Conservation (phyloP, 1,140 invertebrate genomes). For the Brachionus calyciflorus region DNA sequence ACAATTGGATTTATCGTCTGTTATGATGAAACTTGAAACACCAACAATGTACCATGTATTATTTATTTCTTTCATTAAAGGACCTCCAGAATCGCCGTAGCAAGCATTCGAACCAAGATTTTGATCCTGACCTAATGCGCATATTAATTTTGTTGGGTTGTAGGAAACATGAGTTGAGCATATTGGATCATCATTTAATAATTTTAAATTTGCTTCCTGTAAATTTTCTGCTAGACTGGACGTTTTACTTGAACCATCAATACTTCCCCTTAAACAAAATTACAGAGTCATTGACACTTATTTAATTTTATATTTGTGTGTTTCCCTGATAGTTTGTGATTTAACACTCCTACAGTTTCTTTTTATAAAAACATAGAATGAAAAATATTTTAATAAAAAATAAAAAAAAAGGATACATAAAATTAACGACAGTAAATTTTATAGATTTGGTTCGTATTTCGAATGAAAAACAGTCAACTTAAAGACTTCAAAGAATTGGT, state of each 20-base stretch:
- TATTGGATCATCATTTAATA: not conserved
- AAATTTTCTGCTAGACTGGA: not conserved
- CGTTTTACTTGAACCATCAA: not conserved
- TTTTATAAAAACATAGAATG: too few relatives aligned
- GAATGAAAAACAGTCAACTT: too few relatives aligned
- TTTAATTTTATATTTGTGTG: too few relatives aligned
- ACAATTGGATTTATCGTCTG: not conserved
- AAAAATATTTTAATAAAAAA: too few relatives aligned
- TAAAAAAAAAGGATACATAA: too few relatives aligned
- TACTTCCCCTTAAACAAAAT: not conserved
- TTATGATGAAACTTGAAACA: constrained; percentile 10
- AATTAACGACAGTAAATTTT: too few relatives aligned
- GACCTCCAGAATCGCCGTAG: constrained; percentile 25
- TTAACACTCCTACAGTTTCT: too few relatives aligned
- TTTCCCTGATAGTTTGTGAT: too few relatives aligned
- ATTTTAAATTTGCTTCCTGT: not conserved
- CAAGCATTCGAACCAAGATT: not conserved
- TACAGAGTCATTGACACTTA: not conserved
- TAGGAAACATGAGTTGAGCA: not conserved
- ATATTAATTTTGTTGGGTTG: not conserved
- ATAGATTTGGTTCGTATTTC: too few relatives aligned
- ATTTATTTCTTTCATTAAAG: not conserved
- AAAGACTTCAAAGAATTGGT: too few relatives aligned
- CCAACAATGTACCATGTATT: not conserved
- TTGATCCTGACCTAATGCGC: not conserved